These are phyloP conservation scores for Belonocnema kinseyi DNA, from an alignment of 1,140 invertebrate species.

Conservation along the genomic window DNA sequence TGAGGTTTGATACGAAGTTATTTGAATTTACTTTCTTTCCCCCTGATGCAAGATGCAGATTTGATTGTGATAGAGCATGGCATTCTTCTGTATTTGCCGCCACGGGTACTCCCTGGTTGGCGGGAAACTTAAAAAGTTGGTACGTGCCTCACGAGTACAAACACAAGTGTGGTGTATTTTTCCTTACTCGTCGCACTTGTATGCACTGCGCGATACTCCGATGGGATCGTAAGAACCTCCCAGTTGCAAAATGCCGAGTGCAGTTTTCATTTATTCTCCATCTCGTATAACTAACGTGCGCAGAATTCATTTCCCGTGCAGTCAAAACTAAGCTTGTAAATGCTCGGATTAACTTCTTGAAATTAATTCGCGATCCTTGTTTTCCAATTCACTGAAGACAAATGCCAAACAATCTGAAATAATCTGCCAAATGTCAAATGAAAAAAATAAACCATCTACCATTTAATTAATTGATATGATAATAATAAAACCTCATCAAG, in stretches of 20 bases:
- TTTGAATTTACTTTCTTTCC: neutral
- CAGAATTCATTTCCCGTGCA: neutral
- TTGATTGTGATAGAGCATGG: neutral
- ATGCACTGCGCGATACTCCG: neutral
- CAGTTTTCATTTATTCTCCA: slow-evolving; percentile 18
- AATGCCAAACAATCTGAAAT: too few species aligned
- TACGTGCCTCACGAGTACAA: slow-evolving; percentile 6
- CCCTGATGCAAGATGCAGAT: neutral
- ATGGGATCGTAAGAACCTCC: slow-evolving; percentile 6
- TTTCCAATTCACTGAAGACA: neutral
- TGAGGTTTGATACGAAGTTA: too few species aligned
- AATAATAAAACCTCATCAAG: too few species aligned
- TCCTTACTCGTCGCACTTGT: neutral
- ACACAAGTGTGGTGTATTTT: neutral
- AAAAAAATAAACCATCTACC: too few species aligned
- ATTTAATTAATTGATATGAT: too few species aligned
- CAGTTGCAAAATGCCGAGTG: slow-evolving; percentile 6
- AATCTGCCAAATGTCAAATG: too few species aligned
- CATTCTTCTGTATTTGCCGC: slow-evolving; percentile 13
- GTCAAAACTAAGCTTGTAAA: neutral
- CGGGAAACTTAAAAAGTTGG: slow-evolving; percentile 9
- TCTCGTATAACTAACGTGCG: neutral
- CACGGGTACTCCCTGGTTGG: neutral
- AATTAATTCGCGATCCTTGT: neutral
- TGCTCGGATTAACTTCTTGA: neutral